Conservation (phyloP, 2,888 invertebrate species). For the Eulithis testata region DNA sequence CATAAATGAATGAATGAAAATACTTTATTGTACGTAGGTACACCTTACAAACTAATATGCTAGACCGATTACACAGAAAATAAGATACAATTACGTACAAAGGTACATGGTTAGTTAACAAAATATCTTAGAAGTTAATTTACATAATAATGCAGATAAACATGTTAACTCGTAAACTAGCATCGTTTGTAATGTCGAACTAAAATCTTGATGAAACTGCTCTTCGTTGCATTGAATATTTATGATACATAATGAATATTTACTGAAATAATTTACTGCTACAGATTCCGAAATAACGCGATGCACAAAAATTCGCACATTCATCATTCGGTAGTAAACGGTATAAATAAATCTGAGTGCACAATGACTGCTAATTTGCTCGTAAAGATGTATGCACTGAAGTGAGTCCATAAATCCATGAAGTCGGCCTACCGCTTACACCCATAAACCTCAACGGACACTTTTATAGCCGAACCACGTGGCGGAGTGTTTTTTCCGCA, state of each 20-base stretch:
- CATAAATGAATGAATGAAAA: too few species aligned
- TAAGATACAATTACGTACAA: too few species aligned
- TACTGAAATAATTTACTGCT: slow-evolving; percentile 38
- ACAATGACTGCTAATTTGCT: slow-evolving; percentile 84
- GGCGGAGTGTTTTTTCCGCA: slow-evolving; percentile 80
- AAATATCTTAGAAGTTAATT: neutral
- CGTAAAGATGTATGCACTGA: slow-evolving; percentile 81
- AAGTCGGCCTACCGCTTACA: slow-evolving; percentile 82
- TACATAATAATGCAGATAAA: slow-evolving; percentile 11
- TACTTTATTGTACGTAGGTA: too few species aligned
- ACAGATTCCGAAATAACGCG: slow-evolving; percentile 39
- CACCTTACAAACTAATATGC: too few species aligned
- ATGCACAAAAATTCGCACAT: slow-evolving; percentile 73
- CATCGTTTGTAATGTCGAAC: neutral
- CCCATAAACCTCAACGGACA: slow-evolving; percentile 82
- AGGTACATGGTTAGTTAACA: too few species aligned
- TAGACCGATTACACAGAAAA: too few species aligned
- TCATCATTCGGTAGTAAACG: slow-evolving; percentile 67
- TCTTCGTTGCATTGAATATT: slow-evolving; percentile 25
- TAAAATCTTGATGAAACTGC: slow-evolving; percentile 17
- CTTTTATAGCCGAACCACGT: slow-evolving; percentile 83
- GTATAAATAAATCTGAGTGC: slow-evolving; percentile 75
- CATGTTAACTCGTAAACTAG: slow-evolving; percentile 8
- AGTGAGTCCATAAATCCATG: slow-evolving; percentile 76
- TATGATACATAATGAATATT: slow-evolving; percentile 28